Evolutionary conservation across 2,797 vertebrate genomes (phyloP).

Genomic region (Enteromius mattozi): DNA sequence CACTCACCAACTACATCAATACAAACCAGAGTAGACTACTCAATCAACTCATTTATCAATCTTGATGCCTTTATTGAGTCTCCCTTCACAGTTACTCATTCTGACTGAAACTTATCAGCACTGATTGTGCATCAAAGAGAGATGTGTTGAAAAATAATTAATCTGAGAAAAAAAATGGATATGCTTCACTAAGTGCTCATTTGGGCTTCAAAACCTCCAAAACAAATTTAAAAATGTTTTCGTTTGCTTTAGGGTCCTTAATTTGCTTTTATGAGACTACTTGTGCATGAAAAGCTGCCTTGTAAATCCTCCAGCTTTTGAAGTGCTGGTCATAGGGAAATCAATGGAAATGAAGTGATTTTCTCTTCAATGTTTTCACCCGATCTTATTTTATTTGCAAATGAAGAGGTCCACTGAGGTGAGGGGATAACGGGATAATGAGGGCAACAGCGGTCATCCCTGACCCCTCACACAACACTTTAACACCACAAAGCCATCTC

Average conservation of each 20-base stretch:
- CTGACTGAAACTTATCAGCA: conserved; percentile 21
- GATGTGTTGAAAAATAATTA: not conserved
- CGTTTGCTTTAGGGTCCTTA: conserved; percentile 9
- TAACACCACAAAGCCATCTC: not conserved
- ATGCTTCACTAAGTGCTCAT: conserved; percentile 14
- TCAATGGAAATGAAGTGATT: conserved; percentile 48
- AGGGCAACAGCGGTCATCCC: not conserved
- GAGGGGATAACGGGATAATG: conserved; percentile 45
- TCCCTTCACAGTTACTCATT: conserved; percentile 44
- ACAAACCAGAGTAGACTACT: conserved; percentile 44
- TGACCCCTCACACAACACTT: not conserved
- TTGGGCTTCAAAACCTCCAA: not conserved
- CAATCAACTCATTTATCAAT: conserved; percentile 60
- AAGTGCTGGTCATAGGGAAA: conserved; percentile 42
- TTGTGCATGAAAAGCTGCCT: conserved; percentile 34
- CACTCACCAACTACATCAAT: conserved; percentile 62
- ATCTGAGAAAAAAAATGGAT: not conserved
- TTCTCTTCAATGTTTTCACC: conserved; percentile 20
- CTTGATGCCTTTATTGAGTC: conserved; percentile 63
- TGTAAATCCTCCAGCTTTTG: conserved; percentile 43
- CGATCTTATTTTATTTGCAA: conserved; percentile 47
- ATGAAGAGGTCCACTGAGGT: conserved; percentile 34
- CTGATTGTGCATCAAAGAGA: conserved; percentile 35
- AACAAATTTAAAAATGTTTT: conserved; percentile 8
- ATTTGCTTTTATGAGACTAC: conserved; percentile 37